These are phyloP conservation scores for Eueremaeus valkanovi DNA, from an alignment of 2,888 invertebrate genomes.

Conservation along the genomic window DNA sequence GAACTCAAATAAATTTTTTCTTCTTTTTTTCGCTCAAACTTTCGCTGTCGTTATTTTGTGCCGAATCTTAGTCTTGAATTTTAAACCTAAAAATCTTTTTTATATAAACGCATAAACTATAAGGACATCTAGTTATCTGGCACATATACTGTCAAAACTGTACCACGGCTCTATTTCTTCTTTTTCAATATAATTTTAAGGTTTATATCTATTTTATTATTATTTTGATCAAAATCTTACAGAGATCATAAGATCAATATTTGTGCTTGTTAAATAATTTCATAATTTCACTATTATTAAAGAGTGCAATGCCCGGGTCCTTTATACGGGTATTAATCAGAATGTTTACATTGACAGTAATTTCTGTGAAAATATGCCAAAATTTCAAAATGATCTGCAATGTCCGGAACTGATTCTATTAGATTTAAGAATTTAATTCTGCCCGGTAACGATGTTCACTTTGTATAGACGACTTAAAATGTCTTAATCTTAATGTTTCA, in stretches of 20 bases:
- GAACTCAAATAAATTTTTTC: slow-evolving; percentile 6
- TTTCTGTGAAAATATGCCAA: not conserved
- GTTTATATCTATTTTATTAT: not conserved
- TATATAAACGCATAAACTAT: not conserved
- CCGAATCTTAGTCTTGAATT: no score
- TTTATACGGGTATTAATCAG: not conserved
- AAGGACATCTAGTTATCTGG: not conserved
- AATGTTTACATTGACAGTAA: not conserved
- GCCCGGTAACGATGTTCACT: no score
- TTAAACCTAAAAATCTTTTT: not conserved
- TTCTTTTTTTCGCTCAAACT: not conserved
- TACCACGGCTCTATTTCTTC: not conserved
- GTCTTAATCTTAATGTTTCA: not conserved
- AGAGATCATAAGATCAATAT: no score
- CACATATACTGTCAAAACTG: not conserved
- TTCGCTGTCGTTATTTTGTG: not conserved
- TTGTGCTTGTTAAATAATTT: no score
- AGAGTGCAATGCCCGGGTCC: no score
- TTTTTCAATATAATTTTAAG: not conserved
- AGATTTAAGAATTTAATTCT: not conserved
- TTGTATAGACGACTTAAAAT: no score
- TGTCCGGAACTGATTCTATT: no score
- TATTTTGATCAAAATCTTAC: no score
- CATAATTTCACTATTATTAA: no score
- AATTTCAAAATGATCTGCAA: no score